A percentile compares a stretch with the other conserved stretches of the same genome.
phyloP scores from a whole-genome alignment of 2,113 vertebrate species.

The Phycodurus eques region DNA sequence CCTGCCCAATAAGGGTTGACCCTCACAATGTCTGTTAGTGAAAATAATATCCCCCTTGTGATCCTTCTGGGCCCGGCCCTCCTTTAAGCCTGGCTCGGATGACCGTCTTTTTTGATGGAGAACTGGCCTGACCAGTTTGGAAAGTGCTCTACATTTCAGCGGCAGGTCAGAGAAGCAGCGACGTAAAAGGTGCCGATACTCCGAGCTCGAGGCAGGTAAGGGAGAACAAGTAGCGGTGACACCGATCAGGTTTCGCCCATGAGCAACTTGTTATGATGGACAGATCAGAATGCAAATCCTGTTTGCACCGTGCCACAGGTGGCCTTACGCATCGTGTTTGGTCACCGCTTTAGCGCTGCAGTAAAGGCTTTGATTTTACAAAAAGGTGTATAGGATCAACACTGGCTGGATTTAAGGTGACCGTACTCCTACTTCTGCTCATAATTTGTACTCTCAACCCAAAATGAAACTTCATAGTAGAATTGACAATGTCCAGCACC shows the following conservation, averaged over 20 bases:
- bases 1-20: conserved; percentile 21
- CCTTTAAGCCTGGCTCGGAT: conserved; percentile 50
- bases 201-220: conserved; percentile 38
- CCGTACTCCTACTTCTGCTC: too few species aligned
- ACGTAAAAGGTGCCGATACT: conserved; percentile 41
- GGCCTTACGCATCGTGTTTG: conserved; percentile 23
- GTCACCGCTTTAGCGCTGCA: background rate
- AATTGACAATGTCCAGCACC: too few species aligned
- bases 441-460: too few species aligned
- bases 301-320: conserved; percentile 18
- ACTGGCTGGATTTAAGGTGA: background rate
- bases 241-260: conserved; percentile 55
- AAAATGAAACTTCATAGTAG: too few species aligned
- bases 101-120: conserved; percentile 54
- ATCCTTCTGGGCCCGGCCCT: conserved; percentile 31
- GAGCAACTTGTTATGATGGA: conserved; percentile 38
- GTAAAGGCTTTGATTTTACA: conserved; percentile 27
- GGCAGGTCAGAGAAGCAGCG: conserved; percentile 42
- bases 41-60: conserved; percentile 50
- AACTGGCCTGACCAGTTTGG: conserved; percentile 66
- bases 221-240: conserved; percentile 42
- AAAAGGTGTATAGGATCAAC: conserved; percentile 3
- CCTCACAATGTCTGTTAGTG: conserved; percentile 42
- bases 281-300: conserved; percentile 22
- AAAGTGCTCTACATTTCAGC: conserved; percentile 38